These are phyloP conservation scores for Dendrocopos noguchii DNA, from an alignment of 2,113 vertebrate genomes.

Conservation along the genomic window DNA sequence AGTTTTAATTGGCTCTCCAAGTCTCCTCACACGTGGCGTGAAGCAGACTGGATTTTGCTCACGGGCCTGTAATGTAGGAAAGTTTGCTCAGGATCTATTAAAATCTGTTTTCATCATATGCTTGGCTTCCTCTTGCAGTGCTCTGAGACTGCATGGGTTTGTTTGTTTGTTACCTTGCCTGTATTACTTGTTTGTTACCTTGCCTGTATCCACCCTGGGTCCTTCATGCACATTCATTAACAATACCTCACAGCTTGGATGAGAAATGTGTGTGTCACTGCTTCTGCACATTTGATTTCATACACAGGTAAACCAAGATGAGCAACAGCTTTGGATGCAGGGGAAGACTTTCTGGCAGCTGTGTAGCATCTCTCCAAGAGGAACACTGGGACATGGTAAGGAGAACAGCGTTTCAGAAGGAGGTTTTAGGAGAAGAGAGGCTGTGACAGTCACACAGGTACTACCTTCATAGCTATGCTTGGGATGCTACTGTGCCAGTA, in stretches of 20 bases:
- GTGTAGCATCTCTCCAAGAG: not conserved
- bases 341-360: not conserved
- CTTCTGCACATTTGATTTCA: not conserved
- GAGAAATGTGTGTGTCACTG: not conserved
- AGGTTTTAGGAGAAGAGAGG: not conserved
- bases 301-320: not conserved
- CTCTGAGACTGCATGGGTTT: not conserved
- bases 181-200: not conserved
- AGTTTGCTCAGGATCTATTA: conserved; percentile 33
- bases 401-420: not conserved
- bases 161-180: conserved; percentile 19
- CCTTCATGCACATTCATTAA: not conserved
- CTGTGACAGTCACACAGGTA: not conserved
- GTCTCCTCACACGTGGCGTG: not conserved
- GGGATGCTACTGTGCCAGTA: not conserved
- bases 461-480: not conserved
- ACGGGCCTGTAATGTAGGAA: not conserved
- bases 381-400: not conserved
- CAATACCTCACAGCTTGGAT: not conserved
- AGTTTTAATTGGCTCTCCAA: conserved; percentile 28
- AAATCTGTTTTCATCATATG: conserved; percentile 15
- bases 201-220: not conserved
- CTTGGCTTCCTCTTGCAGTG: not conserved
- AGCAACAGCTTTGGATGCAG: not conserved
- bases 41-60: conserved; percentile 22